Conservation (phyloP, 2,113 vertebrate species). For the Erythrocercus mccallii region DNA sequence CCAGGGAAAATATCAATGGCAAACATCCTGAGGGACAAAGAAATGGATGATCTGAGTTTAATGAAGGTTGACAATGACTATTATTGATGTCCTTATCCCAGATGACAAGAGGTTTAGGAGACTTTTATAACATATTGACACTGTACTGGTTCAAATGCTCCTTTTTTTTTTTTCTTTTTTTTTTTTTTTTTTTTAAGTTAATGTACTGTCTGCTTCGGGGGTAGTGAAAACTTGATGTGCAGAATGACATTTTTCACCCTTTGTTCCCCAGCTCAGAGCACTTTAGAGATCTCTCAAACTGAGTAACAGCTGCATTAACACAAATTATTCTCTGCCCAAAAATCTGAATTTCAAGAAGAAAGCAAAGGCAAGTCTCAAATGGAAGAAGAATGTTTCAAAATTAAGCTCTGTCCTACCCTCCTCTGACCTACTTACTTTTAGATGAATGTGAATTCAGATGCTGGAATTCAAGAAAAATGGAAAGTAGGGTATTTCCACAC, state of each 20-base stretch:
- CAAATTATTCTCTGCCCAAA: not conserved
- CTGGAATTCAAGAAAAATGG: not conserved
- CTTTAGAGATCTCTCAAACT: not conserved
- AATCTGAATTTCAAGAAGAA: not conserved
- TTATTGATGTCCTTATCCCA: constrained; percentile 72
- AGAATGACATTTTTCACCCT: constrained; percentile 38
- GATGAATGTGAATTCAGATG: not conserved
- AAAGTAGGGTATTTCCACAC: not conserved
- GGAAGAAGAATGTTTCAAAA: not conserved
- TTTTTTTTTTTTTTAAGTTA: not conserved
- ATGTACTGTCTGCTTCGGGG: not conserved
- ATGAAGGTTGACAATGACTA: constrained; percentile 71
- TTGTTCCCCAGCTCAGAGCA: constrained; percentile 15
- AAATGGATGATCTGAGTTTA: constrained; percentile 64
- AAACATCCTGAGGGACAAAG: constrained; percentile 57
- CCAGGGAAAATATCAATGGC: constrained; percentile 68
- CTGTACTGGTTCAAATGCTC: constrained; percentile 30
- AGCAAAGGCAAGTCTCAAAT: not conserved
- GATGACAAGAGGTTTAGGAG: constrained; percentile 57
- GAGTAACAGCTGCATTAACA: constrained; percentile 7
- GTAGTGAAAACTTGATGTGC: not conserved
- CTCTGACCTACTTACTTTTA: not conserved
- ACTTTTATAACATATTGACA: constrained; percentile 53
- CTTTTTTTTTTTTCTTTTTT: not conserved
- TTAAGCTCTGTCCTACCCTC: not conserved